Evolutionary conservation across 2,113 vertebrate genomes (phyloP).

Genomic region (Rhynchomys soricoides): DNA sequence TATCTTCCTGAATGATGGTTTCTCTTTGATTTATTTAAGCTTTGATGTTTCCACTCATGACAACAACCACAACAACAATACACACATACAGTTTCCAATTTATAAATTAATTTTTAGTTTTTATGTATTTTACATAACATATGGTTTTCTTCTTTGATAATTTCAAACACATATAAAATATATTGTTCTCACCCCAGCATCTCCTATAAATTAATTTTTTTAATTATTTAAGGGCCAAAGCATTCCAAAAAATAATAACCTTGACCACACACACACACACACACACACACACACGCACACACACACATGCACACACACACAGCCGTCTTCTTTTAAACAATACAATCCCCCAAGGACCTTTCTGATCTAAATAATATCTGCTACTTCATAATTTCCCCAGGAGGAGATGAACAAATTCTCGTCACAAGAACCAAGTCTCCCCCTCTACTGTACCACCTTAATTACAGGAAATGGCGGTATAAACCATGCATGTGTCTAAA

Average conservation of each 20-base stretch:
- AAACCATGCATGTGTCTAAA: constrained; percentile 5
- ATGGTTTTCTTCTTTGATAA: not conserved
- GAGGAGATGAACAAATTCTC: not conserved
- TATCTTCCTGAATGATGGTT: not conserved
- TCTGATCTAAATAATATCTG: constrained; percentile 33
- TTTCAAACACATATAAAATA: not conserved
- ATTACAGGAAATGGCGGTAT: constrained; percentile 15
- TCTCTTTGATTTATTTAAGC: not conserved
- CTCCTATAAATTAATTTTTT: not conserved
- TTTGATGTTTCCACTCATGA: not conserved
- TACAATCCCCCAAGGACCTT: not conserved
- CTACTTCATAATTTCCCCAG: constrained; percentile 33
- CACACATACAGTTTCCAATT: not conserved
- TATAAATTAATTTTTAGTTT: not conserved
- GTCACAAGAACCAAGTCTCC: constrained; percentile 26
- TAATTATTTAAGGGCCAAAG: not conserved
- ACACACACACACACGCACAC: not conserved
- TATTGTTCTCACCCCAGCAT: not conserved
- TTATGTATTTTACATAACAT: not conserved
- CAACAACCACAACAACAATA: not conserved
- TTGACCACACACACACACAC: not conserved
- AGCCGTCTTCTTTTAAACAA: constrained; percentile 32
- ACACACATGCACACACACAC: not conserved
- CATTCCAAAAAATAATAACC: not conserved
- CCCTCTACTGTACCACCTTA: not conserved